phyloP scores from a whole-genome alignment of 2,797 vertebrate species.

The Lithobates pipiens region DNA sequence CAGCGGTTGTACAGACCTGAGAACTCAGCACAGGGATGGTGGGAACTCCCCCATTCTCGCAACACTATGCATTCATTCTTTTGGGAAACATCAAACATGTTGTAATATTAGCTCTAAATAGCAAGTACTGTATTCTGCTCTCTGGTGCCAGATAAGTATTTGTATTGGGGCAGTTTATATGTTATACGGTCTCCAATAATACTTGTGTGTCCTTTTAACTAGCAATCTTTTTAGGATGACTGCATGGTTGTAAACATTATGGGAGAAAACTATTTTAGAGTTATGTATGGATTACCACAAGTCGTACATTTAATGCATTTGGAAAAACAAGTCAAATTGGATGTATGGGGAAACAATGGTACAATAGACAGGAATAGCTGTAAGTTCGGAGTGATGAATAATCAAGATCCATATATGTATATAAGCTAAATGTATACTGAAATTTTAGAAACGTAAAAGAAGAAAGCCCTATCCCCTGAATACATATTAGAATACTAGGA shows the following conservation, averaged over 20 bases:
- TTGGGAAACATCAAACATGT: constrained; percentile 34
- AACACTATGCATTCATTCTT: constrained; percentile 47
- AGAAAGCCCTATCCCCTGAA: no score
- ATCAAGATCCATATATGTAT: no score
- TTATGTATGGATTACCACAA: constrained; percentile 39
- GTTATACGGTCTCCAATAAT: constrained; percentile 24
- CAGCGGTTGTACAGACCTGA: no score
- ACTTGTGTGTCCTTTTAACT: constrained; percentile 18
- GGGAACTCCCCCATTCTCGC: not conserved
- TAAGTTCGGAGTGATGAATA: no score
- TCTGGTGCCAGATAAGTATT: constrained; percentile 48
- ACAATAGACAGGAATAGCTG: no score
- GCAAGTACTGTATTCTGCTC: constrained; percentile 29
- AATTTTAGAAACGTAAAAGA: no score
- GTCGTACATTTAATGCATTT: constrained; percentile 23
- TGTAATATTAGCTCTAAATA: constrained; percentile 42
- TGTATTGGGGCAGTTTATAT: constrained; percentile 27
- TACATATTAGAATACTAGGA: no score
- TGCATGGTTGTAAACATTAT: constrained; percentile 18
- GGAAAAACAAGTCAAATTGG: no score
- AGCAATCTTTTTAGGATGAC: constrained; percentile 35
- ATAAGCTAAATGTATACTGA: no score
- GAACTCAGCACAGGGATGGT: no score
- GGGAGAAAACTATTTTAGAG: constrained; percentile 5
- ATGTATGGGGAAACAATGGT: no score